phyloP scores from a whole-genome alignment of 2,888 invertebrate genomes.

The Dorcus parallelipipedus region DNA sequence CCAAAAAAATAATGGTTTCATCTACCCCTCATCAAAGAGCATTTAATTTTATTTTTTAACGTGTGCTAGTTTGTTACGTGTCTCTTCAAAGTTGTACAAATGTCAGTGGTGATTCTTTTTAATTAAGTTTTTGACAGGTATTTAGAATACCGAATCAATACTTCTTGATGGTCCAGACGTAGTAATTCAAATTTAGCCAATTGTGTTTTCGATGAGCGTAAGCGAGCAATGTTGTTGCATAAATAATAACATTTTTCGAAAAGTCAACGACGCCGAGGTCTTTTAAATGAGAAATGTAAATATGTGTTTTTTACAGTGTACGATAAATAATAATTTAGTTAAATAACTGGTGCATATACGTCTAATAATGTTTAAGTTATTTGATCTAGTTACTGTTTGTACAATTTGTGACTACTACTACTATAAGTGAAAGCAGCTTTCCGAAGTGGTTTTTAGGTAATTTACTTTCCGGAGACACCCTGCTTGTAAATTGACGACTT shows the following conservation, averaged over 20 bases:
- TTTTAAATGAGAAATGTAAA: slow-evolving; percentile 9
- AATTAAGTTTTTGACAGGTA: too few relatives aligned
- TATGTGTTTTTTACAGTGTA: slow-evolving; percentile 21
- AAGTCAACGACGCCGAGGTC: neutral
- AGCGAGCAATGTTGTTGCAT: slow-evolving; percentile 2
- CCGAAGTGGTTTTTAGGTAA: slow-evolving; percentile 8
- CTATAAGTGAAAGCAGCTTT: slow-evolving; percentile 17
- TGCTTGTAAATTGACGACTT: slow-evolving; percentile 4
- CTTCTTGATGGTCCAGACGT: too few relatives aligned
- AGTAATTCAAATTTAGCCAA: too few relatives aligned
- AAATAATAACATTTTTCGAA: neutral
- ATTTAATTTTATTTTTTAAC: too few relatives aligned
- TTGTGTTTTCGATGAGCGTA: slow-evolving; percentile 7
- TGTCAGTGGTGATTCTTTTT: too few relatives aligned
- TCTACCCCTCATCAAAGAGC: too few relatives aligned
- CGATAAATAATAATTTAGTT: slow-evolving; percentile 7
- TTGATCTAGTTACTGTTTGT: slow-evolving; percentile 10
- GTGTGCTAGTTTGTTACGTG: too few relatives aligned
- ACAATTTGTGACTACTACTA: slow-evolving; percentile 10
- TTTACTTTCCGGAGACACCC: slow-evolving; percentile 16
- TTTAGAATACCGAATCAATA: too few relatives aligned
- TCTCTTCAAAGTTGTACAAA: too few relatives aligned
- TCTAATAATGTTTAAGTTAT: slow-evolving; percentile 15
- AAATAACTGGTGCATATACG: slow-evolving; percentile 14
- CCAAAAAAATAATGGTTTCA: too few relatives aligned